These are phyloP conservation scores for Heterochromis multidens DNA, from an alignment of 2,113 vertebrate genomes.

Conservation along the genomic window DNA sequence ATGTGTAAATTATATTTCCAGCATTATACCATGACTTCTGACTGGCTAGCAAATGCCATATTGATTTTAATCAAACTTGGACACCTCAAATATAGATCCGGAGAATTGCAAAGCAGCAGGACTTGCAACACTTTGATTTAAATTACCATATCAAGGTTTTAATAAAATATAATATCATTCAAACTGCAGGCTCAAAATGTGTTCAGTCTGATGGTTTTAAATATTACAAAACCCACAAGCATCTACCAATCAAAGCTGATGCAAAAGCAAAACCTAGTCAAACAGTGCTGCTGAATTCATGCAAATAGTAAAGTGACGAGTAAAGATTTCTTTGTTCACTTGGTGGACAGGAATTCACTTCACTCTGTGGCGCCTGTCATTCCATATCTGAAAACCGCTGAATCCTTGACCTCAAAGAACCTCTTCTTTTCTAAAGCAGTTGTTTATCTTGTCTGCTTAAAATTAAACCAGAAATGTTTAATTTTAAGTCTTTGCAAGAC, in stretches of 20 bases:
- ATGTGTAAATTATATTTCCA: background rate
- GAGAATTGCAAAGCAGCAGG: background rate
- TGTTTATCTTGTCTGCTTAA: too few relatives aligned
- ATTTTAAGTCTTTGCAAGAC: too few relatives aligned
- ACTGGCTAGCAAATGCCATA: background rate
- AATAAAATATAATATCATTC: background rate
- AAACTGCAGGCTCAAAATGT: background rate
- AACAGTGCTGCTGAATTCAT: too few relatives aligned
- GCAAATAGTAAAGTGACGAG: too few relatives aligned
- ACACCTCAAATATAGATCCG: background rate
- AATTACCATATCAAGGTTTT: background rate
- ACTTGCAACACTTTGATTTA: background rate
- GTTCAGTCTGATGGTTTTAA: background rate
- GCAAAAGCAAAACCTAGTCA: background rate
- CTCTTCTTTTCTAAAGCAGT: background rate
- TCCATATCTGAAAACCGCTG: background rate
- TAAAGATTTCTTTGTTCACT: too few relatives aligned
- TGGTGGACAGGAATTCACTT: too few relatives aligned
- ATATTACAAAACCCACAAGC: accelerated
- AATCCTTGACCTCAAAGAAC: background rate
- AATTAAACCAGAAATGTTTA: too few relatives aligned
- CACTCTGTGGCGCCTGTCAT: background rate
- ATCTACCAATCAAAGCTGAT: background rate
- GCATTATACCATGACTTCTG: background rate
- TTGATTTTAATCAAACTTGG: background rate